These are phyloP conservation scores for Microcebus tavaratra DNA, from an alignment of 2,113 vertebrate species.

Conservation along the genomic window DNA sequence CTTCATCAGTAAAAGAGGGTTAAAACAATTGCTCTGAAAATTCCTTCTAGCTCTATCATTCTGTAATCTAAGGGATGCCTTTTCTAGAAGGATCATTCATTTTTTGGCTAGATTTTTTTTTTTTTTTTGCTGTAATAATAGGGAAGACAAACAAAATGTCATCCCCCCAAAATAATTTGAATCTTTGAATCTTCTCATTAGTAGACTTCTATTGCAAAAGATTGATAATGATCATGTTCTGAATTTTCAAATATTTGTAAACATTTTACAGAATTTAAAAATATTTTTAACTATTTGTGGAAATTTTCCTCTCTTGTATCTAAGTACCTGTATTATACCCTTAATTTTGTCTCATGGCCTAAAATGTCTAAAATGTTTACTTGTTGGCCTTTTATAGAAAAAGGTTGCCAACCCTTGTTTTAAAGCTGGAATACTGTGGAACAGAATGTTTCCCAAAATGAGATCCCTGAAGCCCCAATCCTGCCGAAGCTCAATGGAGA, in stretches of 20 bases:
- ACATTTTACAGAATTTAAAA: not conserved
- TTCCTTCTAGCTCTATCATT: not conserved
- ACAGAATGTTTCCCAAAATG: not conserved
- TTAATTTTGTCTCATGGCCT: not conserved
- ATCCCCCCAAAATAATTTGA: not conserved
- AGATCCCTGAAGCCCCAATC: not conserved
- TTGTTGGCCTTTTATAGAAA: not conserved
- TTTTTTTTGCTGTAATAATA: not conserved
- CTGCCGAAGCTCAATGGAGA: not conserved
- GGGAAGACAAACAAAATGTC: constrained; percentile 8
- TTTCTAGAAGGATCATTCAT: not conserved
- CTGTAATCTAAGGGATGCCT: not conserved
- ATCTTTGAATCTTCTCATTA: not conserved
- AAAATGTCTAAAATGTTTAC: not conserved
- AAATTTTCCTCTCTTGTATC: not conserved
- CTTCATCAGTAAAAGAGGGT: not conserved
- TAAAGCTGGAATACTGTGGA: not conserved
- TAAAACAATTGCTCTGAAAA: not conserved
- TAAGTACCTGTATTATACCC: not conserved
- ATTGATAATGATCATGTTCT: not conserved
- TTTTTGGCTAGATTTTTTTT: not conserved
- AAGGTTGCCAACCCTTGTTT: not conserved
- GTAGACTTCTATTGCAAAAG: not conserved
- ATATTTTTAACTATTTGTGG: not conserved
- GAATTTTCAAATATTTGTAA: not conserved